phyloP scores from a whole-genome alignment of 2,888 invertebrate genomes.

The Diaperis boleti region DNA sequence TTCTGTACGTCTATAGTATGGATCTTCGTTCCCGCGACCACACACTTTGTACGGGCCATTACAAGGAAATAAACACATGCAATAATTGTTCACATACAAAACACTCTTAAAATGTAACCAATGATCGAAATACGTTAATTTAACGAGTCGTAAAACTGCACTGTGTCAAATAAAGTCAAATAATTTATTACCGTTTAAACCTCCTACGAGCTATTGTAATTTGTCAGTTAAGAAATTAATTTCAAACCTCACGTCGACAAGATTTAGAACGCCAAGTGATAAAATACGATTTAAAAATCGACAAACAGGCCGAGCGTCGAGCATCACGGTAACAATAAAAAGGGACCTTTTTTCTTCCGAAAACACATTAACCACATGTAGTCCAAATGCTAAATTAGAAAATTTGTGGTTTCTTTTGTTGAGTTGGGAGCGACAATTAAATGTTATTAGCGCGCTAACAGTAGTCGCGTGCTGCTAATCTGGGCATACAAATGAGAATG shows the following conservation, averaged over 20 bases:
- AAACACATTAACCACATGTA: conserved; percentile 16
- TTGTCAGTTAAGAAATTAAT: conserved; percentile 36
- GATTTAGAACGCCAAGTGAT: conserved; percentile 17
- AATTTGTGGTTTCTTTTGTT: conserved; percentile 10
- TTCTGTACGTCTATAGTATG: too few species aligned
- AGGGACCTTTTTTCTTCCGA: not conserved
- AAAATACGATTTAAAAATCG: conserved; percentile 20
- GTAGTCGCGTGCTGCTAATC: not conserved
- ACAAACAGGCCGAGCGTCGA: too few species aligned
- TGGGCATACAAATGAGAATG: too few species aligned
- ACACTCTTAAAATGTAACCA: conserved; percentile 9
- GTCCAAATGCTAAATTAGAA: conserved; percentile 6
- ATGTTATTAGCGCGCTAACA: not conserved
- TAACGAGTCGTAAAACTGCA: conserved; percentile 20
- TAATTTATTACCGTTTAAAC: conserved; percentile 23
- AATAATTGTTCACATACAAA: not conserved
- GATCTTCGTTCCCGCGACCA: not conserved
- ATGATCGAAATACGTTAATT: conserved; percentile 18
- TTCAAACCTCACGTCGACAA: conserved; percentile 31
- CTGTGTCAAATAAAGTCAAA: conserved; percentile 29
- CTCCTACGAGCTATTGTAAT: conserved; percentile 26
- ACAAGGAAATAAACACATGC: not conserved
- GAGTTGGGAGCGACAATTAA: conserved; percentile 3
- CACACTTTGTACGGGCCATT: not conserved
- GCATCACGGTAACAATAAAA: conserved; percentile 2